phyloP scores from a whole-genome alignment of 1,140 invertebrate genomes.

The Trissolcus basalis region DNA sequence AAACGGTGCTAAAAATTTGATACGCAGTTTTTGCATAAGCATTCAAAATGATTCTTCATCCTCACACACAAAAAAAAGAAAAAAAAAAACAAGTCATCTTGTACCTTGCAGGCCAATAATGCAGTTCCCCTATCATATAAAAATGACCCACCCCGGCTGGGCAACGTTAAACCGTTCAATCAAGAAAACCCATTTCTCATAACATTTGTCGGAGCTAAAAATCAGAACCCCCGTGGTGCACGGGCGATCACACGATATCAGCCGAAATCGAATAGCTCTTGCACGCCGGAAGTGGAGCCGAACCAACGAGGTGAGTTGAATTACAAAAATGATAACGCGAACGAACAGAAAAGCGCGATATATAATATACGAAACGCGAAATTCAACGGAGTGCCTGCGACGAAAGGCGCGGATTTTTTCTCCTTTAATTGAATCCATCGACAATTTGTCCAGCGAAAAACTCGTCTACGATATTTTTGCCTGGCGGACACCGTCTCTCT shows the following conservation, averaged over 20 bases:
- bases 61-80: too few species aligned
- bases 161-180: slow-evolving; percentile 7
- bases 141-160: too few species aligned
- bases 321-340: slow-evolving; percentile 37
- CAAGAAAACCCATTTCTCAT: slow-evolving; percentile 21
- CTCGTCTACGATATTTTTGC: slow-evolving; percentile 72
- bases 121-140: too few species aligned
- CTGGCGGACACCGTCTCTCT: slow-evolving; percentile 30
- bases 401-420: slow-evolving; percentile 55
- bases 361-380: slow-evolving; percentile 16
- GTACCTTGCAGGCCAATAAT: too few species aligned
- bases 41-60: too few species aligned
- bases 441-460: slow-evolving; percentile 75
- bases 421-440: slow-evolving; percentile 74
- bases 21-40: too few species aligned
- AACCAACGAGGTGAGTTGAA: slow-evolving; percentile 35
- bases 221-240: not conserved
- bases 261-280: slow-evolving; percentile 29
- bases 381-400: slow-evolving; percentile 10
- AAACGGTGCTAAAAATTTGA: too few species aligned
- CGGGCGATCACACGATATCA: slow-evolving; percentile 9
- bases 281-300: slow-evolving; percentile 19
- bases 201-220: slow-evolving; percentile 17
- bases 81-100: too few species aligned
- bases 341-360: slow-evolving; percentile 19